phyloP scores from a whole-genome alignment of 1,140 invertebrate species.

The Brachionus manjavacas region DNA sequence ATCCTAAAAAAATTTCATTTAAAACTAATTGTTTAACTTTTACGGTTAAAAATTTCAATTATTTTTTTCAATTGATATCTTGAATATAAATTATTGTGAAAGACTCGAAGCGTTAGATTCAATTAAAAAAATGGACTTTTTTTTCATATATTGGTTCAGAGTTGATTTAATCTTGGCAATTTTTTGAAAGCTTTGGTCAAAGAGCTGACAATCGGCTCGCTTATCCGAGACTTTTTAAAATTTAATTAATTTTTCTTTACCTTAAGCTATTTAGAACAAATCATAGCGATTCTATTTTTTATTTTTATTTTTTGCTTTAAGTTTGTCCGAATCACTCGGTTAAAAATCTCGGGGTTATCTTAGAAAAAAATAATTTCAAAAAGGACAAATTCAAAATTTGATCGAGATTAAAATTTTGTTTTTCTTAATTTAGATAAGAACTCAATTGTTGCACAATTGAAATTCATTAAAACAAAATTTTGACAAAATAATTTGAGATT shows the following conservation, averaged over 20 bases:
- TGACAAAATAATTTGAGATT: slow-evolving; percentile 37
- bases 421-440: background rate
- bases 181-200: background rate
- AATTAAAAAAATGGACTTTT: background rate
- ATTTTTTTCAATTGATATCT: background rate
- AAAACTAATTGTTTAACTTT: slow-evolving; percentile 30
- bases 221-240: background rate
- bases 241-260: background rate
- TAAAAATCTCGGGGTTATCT: background rate
- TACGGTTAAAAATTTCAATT: slow-evolving; percentile 14
- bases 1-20: background rate
- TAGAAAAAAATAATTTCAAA: background rate
- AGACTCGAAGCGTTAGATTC: background rate
- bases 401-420: background rate
- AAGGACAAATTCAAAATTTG: background rate
- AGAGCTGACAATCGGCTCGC: background rate
- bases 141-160: background rate
- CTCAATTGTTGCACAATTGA: background rate
- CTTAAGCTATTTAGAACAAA: background rate
- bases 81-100: background rate
- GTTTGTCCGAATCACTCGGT: background rate
- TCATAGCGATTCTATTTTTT: background rate
- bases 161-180: background rate
- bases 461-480: background rate
- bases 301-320: background rate